Evolutionary conservation across 2,113 vertebrate genomes (phyloP).

Genomic region (human (Homo sapiens)): GRCh38 chr4:20267501-20268000

Average conservation of each 20-base stretch:
- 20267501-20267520: neutral
- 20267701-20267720: neutral
- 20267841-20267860: neutral
- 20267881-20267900: neutral
- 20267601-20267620: neutral
- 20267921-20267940: neutral
- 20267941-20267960: neutral
- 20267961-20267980: neutral
- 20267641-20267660: neutral
- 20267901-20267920: neutral
- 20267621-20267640: neutral
- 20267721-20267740: neutral
- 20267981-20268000: neutral
- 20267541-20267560: neutral
- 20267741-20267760: neutral
- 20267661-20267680: neutral
- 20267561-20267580: neutral
- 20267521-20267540: neutral
- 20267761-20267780: neutral
- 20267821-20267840: neutral
- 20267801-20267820: neutral
- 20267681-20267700: neutral
- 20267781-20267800: neutral
- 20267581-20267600: neutral
- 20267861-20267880: no score